phyloP scores from a whole-genome alignment of 2,113 vertebrate species.

The Dicaeum eximium region DNA sequence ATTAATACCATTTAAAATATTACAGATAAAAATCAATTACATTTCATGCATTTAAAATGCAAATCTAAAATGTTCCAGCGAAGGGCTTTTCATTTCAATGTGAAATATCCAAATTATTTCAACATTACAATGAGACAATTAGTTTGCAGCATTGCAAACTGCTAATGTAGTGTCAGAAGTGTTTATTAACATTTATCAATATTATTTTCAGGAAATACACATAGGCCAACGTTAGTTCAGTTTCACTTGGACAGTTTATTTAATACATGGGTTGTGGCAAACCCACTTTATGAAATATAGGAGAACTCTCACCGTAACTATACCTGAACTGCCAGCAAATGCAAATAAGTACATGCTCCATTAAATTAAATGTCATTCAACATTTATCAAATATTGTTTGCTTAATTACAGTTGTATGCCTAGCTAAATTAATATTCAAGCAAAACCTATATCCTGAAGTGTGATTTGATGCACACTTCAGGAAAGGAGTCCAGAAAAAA shows the following conservation, averaged over 20 bases:
- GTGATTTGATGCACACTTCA: conserved; percentile 82
- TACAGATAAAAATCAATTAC: conserved; percentile 89
- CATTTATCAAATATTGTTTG: conserved; percentile 87
- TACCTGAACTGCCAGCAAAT: conserved; percentile 89
- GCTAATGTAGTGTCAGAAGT: conserved; percentile 73
- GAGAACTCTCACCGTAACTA: conserved; percentile 81
- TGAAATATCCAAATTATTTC: conserved; percentile 88
- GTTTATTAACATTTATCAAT: conserved; percentile 77
- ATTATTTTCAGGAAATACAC: conserved; percentile 83
- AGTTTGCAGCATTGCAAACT: conserved; percentile 82
- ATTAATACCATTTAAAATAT: conserved; percentile 88
- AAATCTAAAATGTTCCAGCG: conserved; percentile 85
- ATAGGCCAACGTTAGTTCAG: conserved; percentile 80
- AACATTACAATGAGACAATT: conserved; percentile 83
- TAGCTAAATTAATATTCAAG: conserved; percentile 87
- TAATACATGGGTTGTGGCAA: conserved; percentile 80
- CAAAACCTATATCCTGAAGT: conserved; percentile 88
- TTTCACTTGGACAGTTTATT: conserved; percentile 85
- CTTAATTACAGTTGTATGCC: conserved; percentile 84
- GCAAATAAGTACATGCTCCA: conserved; percentile 93
- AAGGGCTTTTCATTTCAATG: conserved; percentile 86
- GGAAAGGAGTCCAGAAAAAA: conserved; percentile 78
- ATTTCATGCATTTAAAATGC: conserved; percentile 89
- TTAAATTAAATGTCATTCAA: conserved; percentile 95
- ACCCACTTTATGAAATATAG: conserved; percentile 91